Base-by-base conservation (phyloP, 2,797 vertebrate species). In the Parotocinclus haroldoi region DNA sequence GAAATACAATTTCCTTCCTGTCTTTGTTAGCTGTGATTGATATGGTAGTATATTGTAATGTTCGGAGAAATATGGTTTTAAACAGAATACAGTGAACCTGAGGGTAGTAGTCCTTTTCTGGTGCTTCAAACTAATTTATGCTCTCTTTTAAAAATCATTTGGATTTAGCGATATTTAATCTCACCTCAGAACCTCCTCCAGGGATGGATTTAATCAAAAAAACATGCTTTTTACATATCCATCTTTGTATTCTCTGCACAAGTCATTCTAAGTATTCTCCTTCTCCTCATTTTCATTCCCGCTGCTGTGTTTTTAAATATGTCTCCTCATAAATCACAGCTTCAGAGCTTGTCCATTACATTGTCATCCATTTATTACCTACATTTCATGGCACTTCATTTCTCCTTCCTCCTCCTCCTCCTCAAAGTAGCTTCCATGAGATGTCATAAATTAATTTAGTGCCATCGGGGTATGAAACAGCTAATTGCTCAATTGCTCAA, bases 151-250 rank as follows among this genome's bases (percentile, higher is more conserved):
- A 78, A 77, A 61, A 79, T 75, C 54, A 74, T 79, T 50, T 71
- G 58, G 77, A 73, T 72, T 76, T 80, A 75, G 49, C 67, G 17
- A 76, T 73, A 14, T 63, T 58, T 74, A 82, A 45, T 19, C 55
- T 77, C 55, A 59, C 64, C 66, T 75, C 73, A 56, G 66, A 64
- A 71, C 70, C 76, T 79, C 71, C 58, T 59, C 18, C 58, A n/a
- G 51, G 62, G 69, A 55, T 53, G 70, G 70, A 78, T 78, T 78
- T 77, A 80, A 80, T 81, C 73, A 79, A 69, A 63, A n/a, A 73
- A 75, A 68, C 75, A 76, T 68, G 63, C n/a, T 58, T 65, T 8
- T 68, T 79, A 74, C 76, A 78, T 80, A 77, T 81, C 79, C 78
- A 79, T 75, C 75, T 70, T 56, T 19, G 62, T 69, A 57, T 71